phyloP scores from a whole-genome alignment of 2,113 vertebrate species.

The Alethe castanea region DNA sequence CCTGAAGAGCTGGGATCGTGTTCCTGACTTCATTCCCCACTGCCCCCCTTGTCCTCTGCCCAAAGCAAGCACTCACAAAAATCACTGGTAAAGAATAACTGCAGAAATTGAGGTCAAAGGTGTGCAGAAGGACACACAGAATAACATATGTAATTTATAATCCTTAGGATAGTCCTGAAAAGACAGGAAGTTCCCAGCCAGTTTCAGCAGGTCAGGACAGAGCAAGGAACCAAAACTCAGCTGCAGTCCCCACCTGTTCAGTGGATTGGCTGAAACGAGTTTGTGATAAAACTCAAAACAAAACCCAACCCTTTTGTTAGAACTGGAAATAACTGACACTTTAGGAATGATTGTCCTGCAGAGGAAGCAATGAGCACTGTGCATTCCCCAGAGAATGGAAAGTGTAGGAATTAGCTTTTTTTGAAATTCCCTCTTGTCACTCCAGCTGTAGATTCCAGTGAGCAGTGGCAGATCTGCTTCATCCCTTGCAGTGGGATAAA shows the following conservation, averaged over 20 bases:
- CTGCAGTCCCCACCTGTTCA: background rate
- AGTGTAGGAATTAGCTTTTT: background rate
- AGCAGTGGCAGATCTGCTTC: background rate
- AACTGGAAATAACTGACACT: background rate
- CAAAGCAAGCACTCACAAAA: background rate
- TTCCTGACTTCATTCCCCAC: background rate
- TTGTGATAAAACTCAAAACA: background rate
- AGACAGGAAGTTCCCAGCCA: background rate
- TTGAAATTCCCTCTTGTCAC: background rate
- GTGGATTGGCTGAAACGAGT: background rate
- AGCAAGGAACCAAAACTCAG: background rate
- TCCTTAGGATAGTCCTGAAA: background rate
- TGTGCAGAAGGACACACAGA: background rate
- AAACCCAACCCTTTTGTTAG: background rate
- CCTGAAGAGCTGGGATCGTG: background rate
- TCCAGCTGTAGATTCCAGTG: background rate
- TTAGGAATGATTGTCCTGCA: background rate
- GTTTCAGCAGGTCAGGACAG: background rate
- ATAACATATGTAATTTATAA: background rate
- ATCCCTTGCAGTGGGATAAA: background rate
- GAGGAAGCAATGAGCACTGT: background rate
- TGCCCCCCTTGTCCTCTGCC: background rate
- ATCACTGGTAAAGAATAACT: background rate
- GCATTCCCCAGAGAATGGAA: background rate
- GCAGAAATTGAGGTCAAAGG: background rate